A percentile compares a stretch with the other conserved stretches of the same genome.
Evolutionary conservation across 2,797 vertebrate genomes (phyloP).

Genomic region (Hippopotamyrus pictus): DNA sequence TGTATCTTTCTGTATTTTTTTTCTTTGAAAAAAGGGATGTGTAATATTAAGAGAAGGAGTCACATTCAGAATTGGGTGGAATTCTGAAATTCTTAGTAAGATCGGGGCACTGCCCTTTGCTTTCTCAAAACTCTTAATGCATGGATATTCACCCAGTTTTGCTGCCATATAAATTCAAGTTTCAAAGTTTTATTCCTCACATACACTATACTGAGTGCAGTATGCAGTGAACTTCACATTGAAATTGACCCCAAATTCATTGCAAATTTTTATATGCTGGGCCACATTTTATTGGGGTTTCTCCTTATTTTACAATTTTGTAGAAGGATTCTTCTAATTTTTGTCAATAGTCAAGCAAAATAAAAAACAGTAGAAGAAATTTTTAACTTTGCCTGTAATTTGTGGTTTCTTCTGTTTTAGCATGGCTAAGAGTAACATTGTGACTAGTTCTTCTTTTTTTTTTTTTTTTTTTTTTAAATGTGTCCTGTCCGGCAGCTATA

Average conservation of each 20-base stretch:
- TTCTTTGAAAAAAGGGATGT: neutral
- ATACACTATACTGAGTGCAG: neutral
- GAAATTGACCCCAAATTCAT: neutral
- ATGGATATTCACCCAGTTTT: neutral
- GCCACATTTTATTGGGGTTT: neutral
- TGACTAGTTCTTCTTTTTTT: too few species aligned
- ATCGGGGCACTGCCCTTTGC: neutral
- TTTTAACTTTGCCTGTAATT: neutral
- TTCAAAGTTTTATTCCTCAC: neutral
- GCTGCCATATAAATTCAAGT: neutral
- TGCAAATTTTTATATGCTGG: neutral
- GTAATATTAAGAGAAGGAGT: neutral
- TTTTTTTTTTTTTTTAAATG: too few species aligned
- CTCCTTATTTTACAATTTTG: neutral
- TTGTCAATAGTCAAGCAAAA: neutral
- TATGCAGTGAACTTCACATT: neutral
- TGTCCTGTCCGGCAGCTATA: too few species aligned
- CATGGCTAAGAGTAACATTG: neutral
- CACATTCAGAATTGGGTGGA: neutral
- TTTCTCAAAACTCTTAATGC: neutral
- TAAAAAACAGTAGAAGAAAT: neutral
- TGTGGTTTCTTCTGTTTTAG: neutral
- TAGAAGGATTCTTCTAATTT: neutral
- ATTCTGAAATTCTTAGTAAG: neutral
- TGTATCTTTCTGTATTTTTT: neutral